A percentile compares a stretch with the other conserved stretches of the same genome.
Conservation (phyloP, 2,888 invertebrate genomes). For the Baronia brevicornis region DNA sequence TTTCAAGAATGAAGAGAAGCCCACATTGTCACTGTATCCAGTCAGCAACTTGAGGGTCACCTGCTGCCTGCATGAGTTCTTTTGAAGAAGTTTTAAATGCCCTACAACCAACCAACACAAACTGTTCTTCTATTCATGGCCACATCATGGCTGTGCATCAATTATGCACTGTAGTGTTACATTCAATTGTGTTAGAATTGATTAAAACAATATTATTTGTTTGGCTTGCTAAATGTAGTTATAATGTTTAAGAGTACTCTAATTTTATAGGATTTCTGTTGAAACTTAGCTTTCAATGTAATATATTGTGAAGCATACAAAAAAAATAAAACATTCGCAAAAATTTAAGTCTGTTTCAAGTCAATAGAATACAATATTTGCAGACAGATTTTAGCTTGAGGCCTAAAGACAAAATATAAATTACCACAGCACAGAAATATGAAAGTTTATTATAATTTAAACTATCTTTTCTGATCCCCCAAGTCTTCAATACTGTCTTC, state of each 20-base stretch:
- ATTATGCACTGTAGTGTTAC: too few species aligned
- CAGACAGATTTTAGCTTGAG: constrained; percentile 5
- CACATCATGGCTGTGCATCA: too few species aligned
- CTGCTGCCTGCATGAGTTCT: too few species aligned
- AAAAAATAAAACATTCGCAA: constrained; percentile 32
- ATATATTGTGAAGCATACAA: constrained; percentile 23
- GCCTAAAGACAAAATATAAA: constrained; percentile 17
- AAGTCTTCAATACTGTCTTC: constrained; percentile 94
- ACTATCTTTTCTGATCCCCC: constrained; percentile 93
- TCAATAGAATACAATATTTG: constrained; percentile 3
- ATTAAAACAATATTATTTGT: neutral
- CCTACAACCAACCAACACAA: too few species aligned
- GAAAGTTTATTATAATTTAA: constrained; percentile 22
- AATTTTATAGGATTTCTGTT: neutral
- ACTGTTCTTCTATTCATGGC: too few species aligned
- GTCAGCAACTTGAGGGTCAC: too few species aligned
- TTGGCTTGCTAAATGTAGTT: neutral
- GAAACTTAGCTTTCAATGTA: constrained; percentile 6
- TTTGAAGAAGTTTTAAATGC: too few species aligned
- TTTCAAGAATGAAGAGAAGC: too few species aligned
- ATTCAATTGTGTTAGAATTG: too few species aligned
- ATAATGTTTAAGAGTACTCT: neutral
- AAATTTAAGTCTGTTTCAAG: constrained; percentile 22
- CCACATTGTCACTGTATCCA: too few species aligned
- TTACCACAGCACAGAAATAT: constrained; percentile 12